Evolutionary conservation across 2,888 invertebrate genomes (phyloP), one percentile per base, ranked within the genome.

Genomic region (Lamproptera curius): DNA sequence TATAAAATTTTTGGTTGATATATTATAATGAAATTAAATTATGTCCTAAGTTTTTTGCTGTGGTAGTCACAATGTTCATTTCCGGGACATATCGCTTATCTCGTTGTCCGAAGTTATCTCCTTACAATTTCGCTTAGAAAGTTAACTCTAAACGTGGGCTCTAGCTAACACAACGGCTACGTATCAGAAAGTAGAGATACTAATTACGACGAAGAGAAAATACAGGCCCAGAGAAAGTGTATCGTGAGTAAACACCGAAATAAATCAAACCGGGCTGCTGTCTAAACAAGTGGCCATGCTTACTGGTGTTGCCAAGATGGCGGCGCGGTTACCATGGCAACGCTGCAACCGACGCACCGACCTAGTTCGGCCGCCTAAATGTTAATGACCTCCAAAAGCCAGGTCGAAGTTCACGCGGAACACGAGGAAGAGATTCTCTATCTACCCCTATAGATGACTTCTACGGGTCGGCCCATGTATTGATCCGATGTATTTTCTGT

Each of bases 311-410:
- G n/a, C 48, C 43, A 48, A 48, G 48, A 48, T 48, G 67, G 63
- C 67, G 66, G 61, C 56, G 58, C 46, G 68, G 85, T 83, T 54
- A 61, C 62, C 66, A 79, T 75, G 66, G 61, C 71, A 69, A 82
- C 80, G 72, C 65, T 84, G 84, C 83, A 83, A 61, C 56, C 61
- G 59, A 67, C 79, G 79, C 78, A 77, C 70, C 76, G 85, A 82
- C 85, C 85, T 61, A 85, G 69, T 81, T 81, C 72, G n/a, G n/a
- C 72, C 74, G 73, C 75, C 78, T 77, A 86, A 87, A 87, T 87
- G 86, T 87, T 87, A 87, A 87, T 87, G 86, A 87, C 86, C 86
- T 86, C 86, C 83, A 87, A 87, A 85, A 80, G 78, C 81, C 79
- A 76, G 86, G 86, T 84, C 86, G 85, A 87, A 87, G 86, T 87